Evolutionary conservation across 1,140 invertebrate species (phyloP).

Genomic region (Adelges cooleyi): DNA sequence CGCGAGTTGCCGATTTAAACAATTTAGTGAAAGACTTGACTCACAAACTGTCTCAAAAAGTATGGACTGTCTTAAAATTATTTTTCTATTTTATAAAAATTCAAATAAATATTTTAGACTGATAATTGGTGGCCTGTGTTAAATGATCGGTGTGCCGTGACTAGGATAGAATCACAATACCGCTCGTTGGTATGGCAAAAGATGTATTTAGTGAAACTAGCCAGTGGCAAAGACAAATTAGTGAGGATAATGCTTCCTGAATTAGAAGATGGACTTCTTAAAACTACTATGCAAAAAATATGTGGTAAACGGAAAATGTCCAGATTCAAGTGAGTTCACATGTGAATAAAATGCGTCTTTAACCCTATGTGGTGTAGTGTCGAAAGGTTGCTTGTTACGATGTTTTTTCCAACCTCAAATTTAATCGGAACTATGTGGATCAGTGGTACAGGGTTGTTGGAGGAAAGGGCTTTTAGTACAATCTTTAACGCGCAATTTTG

Average conservation of each 20-base stretch:
- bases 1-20: not conserved
- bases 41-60: constrained; percentile 4
- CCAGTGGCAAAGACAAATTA: constrained; percentile 10
- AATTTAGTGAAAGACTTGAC: not conserved
- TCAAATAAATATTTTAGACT: not conserved
- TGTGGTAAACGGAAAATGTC: constrained; percentile 9
- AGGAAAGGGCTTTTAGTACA: not conserved
- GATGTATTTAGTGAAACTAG: constrained; percentile 13
- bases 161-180: not conserved
- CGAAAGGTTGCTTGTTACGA: no score
- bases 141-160: not conserved
- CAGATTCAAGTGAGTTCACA: constrained; percentile 4
- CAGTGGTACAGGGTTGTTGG: not conserved
- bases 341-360: not conserved
- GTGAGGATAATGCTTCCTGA: constrained; percentile 1
- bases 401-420: not conserved
- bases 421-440: not conserved
- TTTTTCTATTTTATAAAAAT: not conserved
- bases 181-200: constrained; percentile 20
- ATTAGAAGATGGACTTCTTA: not conserved
- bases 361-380: no score
- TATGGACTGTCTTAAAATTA: not conserved
- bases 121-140: not conserved
- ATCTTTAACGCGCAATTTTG: not conserved
- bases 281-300: constrained; percentile 10